Base-by-base conservation (phyloP, 2,888 invertebrate genomes). In the Drosophila antonietae region DNA sequence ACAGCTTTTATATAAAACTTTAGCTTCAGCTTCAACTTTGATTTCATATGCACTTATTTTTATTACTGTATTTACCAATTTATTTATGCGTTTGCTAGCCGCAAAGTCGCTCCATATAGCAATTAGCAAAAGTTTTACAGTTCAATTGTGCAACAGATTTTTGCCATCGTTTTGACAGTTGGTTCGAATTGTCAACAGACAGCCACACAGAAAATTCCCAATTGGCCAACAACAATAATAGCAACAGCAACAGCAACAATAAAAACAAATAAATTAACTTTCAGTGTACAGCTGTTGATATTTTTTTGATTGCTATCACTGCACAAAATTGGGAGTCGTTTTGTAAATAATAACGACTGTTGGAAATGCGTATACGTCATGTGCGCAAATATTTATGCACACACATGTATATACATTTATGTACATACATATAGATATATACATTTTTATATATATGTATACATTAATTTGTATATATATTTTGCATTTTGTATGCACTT, bases 91-190 rank as follows among this genome's bases (percentile, higher is more conserved):
- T 55, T 59, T 23, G 72, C 20, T 46, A 35, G 44, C 61, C 57
- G 43, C 67, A 71, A 23, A 64, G 58, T 73, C 53, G 49, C 39
- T 28, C 35, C 23, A 53, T 47, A 65, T 51, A 62, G 64, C 73
- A 76, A 82, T 82, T 82, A 73, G 69, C 44, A 80, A 82, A 82
- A 82, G 62, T 69, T 82, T 68, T 31, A 37, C 37, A 66, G 73
- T 78, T 71, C 68, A 75, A 79, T 80, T 81, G 66, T 60, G 68
- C 46, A 52, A 63, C 61, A 72, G 46, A 43, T 67, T 62, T 63
- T 70, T 61, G 59, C 14, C 33, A 28, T 37, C 46, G 51, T 77
- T 77, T 64, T 44, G 51, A 56, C 52, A 75, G 67, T 73, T 70
- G 74, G 61, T 43, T 64, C 62, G 67, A 60, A 77, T 68, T 68